Evolutionary conservation across 2,888 invertebrate genomes (phyloP).

Genomic region (Rhagophthalmus giganteus): DNA sequence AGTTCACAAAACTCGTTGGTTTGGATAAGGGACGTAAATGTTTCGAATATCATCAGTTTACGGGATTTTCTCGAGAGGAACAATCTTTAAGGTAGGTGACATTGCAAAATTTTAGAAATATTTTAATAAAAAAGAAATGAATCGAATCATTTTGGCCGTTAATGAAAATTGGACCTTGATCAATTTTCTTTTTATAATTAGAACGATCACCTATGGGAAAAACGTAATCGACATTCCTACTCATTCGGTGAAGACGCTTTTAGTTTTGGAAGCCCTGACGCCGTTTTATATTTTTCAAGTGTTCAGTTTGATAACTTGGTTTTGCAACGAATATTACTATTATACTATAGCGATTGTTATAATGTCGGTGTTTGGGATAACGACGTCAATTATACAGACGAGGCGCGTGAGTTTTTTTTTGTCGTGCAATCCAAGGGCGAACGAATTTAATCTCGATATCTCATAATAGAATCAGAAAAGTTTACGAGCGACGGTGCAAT

Average conservation of each 20-base stretch:
- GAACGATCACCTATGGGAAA: conserved; percentile 77
- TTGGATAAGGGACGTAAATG: conserved; percentile 70
- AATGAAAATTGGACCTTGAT: too few relatives aligned
- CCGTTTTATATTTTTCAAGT: conserved; percentile 96
- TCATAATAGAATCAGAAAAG: conserved; percentile 78
- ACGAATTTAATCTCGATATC: not conserved
- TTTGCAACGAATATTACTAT: conserved; percentile 83
- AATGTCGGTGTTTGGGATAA: conserved; percentile 82
- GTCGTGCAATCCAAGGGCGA: too few relatives aligned
- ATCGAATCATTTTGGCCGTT: too few relatives aligned
- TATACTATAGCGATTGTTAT: conserved; percentile 84
- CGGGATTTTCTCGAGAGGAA: conserved; percentile 62
- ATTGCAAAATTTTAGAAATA: conserved; percentile 7
- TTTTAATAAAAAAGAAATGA: too few relatives aligned
- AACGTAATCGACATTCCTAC: conserved; percentile 85
- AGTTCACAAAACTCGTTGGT: conserved; percentile 73
- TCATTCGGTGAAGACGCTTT: conserved; percentile 69
- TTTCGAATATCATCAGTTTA: conserved; percentile 64
- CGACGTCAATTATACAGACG: conserved; percentile 82
- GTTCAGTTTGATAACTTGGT: conserved; percentile 87
- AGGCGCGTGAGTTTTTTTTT: conserved; percentile 67
- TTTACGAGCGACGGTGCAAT: conserved; percentile 82
- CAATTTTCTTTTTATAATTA: conserved; percentile 49
- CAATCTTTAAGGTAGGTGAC: conserved; percentile 64
- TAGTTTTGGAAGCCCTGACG: conserved; percentile 84